A percentile compares a stretch with the other conserved stretches of the same genome.
Evolutionary conservation across 2,888 invertebrate species (phyloP).

Genomic region (Venusia cambrica): DNA sequence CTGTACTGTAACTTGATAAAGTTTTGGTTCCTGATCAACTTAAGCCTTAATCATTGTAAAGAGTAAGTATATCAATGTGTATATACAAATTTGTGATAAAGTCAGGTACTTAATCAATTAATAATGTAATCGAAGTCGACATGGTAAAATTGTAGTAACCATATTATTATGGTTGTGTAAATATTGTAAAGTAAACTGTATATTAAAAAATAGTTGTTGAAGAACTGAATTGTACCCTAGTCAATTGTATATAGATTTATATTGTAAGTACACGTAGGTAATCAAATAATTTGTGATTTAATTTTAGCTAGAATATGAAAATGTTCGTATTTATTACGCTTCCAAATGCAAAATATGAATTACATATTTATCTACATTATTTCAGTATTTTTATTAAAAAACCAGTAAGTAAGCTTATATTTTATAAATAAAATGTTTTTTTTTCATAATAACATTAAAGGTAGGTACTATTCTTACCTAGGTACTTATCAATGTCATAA

Average conservation of each 20-base stretch:
- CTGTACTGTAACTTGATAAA: conserved; percentile 32
- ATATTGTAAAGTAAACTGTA: conserved; percentile 48
- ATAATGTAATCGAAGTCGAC: conserved; percentile 23
- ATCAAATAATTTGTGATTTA: conserved; percentile 70
- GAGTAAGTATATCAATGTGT: conserved; percentile 37
- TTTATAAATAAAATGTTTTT: too few species aligned
- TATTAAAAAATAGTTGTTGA: conserved; percentile 52
- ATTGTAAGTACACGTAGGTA: conserved; percentile 57
- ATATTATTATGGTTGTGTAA: conserved; percentile 51
- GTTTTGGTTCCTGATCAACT: conserved; percentile 64
- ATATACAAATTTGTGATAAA: conserved; percentile 78
- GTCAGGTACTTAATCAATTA: conserved; percentile 66
- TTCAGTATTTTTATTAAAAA: conserved; percentile 56
- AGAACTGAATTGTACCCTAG: conserved; percentile 81
- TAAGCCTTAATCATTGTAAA: conserved; percentile 45
- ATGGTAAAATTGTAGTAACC: conserved; percentile 42
- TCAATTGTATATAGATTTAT: conserved; percentile 76
- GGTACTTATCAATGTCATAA: too few species aligned
- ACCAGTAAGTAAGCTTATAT: too few species aligned
- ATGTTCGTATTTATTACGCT: conserved; percentile 80
- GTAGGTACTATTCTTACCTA: too few species aligned
- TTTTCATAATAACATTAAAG: too few species aligned
- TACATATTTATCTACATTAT: conserved; percentile 74
- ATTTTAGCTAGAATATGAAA: conserved; percentile 73
- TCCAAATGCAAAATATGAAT: conserved; percentile 78